Conservation (phyloP, 2,797 vertebrate genomes). For the Coracias cyanogaster region DNA sequence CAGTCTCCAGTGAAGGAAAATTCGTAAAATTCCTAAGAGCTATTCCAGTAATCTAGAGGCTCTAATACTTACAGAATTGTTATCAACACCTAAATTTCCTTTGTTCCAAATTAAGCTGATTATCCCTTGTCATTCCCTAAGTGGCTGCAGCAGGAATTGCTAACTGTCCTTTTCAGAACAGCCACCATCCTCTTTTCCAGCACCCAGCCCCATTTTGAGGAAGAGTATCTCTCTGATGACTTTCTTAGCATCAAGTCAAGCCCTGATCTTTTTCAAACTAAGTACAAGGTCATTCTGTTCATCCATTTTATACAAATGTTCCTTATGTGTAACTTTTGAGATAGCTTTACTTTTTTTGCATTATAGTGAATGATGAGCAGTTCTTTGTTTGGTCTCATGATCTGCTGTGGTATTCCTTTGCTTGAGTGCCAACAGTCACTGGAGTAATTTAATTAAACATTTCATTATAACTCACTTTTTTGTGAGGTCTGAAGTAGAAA, state of each 20-base stretch:
- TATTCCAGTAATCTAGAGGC: background rate
- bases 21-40: background rate
- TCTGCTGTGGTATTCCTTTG: background rate
- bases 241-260: background rate
- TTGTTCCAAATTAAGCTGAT: background rate
- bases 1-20: background rate
- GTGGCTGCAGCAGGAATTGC: background rate
- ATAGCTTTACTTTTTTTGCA: background rate
- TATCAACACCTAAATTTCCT: background rate
- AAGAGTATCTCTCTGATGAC: background rate
- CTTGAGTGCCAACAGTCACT: background rate
- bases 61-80: background rate
- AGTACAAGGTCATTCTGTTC: background rate
- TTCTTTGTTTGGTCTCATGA: background rate
- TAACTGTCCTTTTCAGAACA: background rate
- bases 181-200: background rate
- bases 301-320: background rate
- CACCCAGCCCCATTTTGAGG: background rate
- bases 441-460: background rate
- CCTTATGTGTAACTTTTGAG: background rate
- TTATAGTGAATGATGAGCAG: background rate
- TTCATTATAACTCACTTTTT: background rate
- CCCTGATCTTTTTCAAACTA: background rate
- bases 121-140: background rate
- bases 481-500: background rate